These are phyloP conservation scores for Microctenopoma lineatum DNA, from an alignment of 2,797 vertebrate genomes.

Conservation along the genomic window DNA sequence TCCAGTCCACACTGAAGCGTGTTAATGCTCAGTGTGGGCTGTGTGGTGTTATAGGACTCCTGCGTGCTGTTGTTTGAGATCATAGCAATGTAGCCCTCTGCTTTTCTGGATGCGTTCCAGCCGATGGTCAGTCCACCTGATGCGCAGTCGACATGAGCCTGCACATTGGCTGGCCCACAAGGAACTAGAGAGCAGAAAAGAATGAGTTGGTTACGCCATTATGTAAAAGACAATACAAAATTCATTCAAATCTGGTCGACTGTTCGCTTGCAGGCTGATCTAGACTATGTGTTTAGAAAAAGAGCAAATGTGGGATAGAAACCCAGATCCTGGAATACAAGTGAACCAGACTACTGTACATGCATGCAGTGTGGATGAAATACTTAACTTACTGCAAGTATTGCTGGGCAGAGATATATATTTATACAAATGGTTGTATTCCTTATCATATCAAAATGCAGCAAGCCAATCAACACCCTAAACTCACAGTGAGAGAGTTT, in stretches of 20 bases:
- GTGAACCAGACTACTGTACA: no score
- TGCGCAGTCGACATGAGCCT: slow-evolving; percentile 64
- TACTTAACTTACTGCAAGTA: no score
- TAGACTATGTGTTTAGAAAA: no score
- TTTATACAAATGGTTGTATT: no score
- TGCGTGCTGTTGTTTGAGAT: slow-evolving; percentile 43
- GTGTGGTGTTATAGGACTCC: slow-evolving; percentile 61
- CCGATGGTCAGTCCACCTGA: slow-evolving; percentile 56
- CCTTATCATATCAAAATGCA: neutral
- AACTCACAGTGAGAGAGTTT: neutral
- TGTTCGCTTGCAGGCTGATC: no score
- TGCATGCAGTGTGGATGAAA: no score
- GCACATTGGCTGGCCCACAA: slow-evolving; percentile 77
- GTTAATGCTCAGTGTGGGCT: slow-evolving; percentile 47
- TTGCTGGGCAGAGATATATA: no score
- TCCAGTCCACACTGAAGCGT: slow-evolving; percentile 73
- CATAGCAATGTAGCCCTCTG: slow-evolving; percentile 63
- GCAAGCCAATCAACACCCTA: neutral
- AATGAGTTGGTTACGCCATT: neutral
- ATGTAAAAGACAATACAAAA: no score
- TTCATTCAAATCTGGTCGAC: no score
- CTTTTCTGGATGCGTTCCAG: slow-evolving; percentile 64
- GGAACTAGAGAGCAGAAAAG: slow-evolving; percentile 71
- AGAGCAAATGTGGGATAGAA: no score
- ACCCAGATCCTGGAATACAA: no score